Evolutionary conservation across 2,797 vertebrate species (phyloP), one percentile per base, ranked within the genome.

Genomic region (Onychomys arenicola): DNA sequence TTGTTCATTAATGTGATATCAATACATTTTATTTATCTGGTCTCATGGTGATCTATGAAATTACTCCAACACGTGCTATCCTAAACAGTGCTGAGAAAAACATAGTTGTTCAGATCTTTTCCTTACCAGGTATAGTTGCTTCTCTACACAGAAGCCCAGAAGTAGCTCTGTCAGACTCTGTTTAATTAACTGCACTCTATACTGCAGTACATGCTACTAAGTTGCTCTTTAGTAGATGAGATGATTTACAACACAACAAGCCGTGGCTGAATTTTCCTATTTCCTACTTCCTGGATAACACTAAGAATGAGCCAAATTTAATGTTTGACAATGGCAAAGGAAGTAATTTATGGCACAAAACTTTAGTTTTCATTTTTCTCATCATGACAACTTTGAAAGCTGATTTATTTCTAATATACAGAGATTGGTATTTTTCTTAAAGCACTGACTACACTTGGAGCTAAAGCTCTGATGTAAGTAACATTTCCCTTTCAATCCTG

Each of bases 291-390:
- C 34, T 80, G 19, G 8, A 29, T 7, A 57, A 90, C 29, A 69
- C 2, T 19, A 43, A 14, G 7, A 92, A 61, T 84, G 43, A 84
- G 21, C 4, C 32, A 90, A 37, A 81, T 81, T 87, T 90, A 80
- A 91, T 4, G 34, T 83, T 91, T 91, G 5, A 10, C 12, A 67
- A 2, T 78, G 14, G 69, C 0, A 61, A 75, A 29, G 2, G 1
- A 52, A 19, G 32, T 23, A 21, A 88, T 25, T 93, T 29, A 69
- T 90, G 6, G 0, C 17, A 46, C 76, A 69, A 16, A 37, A 6
- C 43, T 86, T 93, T 21, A 40, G 2, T 95, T 91, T 85, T 87
- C 12, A 34, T 55, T 92, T 94, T 84, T 88, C 59, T 89, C 40
- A 21, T 80, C 55, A 61, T 86, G 32, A 65, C 52, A 73, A 6